These are phyloP conservation scores for Leiothrix lutea DNA, from an alignment of 2,113 vertebrate species.

Conservation along the genomic window DNA sequence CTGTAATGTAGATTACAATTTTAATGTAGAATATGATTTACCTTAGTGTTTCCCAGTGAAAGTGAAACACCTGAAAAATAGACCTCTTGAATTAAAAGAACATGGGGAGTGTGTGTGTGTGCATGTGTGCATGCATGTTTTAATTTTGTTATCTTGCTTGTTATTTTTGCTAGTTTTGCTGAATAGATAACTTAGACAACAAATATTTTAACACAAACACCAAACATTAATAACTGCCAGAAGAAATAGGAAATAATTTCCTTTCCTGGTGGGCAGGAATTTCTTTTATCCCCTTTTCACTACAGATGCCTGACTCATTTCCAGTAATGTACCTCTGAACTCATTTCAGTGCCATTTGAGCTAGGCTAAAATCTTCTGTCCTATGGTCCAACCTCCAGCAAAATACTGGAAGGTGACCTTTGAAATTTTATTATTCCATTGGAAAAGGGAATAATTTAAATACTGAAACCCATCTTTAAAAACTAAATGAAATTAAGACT, in stretches of 20 bases:
- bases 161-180: neutral
- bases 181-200: neutral
- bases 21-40: neutral
- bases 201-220: neutral
- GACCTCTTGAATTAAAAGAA: neutral
- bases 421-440: neutral
- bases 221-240: neutral
- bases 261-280: neutral
- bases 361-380: neutral
- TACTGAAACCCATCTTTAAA: neutral
- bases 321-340: neutral
- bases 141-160: neutral
- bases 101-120: neutral
- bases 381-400: neutral
- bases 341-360: neutral
- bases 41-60: neutral
- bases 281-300: neutral
- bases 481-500: neutral
- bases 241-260: neutral
- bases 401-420: neutral
- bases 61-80: neutral
- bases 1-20: neutral
- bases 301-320: neutral
- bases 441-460: neutral
- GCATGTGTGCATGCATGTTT: accelerated